Base-by-base conservation (phyloP, 2,113 vertebrate genomes). In the Onychorhynchus coronatus region DNA sequence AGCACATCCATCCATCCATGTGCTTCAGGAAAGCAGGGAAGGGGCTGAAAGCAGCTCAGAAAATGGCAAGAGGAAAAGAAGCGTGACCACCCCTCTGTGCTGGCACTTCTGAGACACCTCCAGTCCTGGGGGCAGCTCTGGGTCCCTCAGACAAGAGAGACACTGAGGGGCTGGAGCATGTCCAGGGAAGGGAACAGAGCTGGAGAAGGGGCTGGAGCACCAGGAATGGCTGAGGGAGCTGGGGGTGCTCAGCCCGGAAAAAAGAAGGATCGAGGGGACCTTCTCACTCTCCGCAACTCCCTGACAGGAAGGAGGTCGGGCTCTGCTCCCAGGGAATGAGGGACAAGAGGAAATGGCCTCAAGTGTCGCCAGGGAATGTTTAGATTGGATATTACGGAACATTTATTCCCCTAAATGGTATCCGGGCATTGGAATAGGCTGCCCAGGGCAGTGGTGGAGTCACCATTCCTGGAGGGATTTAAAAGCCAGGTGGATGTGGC, bases 281-380 rank as follows among this genome's bases (percentile, higher is more conserved):
- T 12, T 65, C 1, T 80, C 35, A 35, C 50, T 80, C 85, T 71
- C 58, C 61, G 63, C 58, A 88, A 7, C 8, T 58, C 76, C 42
- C 76, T 66, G 68, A 42, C 42, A 73, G 35, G 42, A 80, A 58
- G 20, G 30, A 16, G 7, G 1, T 42, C 3, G 0, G 47, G 50
- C 14, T 73, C 25, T 65, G 35, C 67, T 58, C 25, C 24, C 31
- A 33, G 59, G 31, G 25, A 65, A 37, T 14, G 65, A 50, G 31
- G 17, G 67, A 44, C 0, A 3, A 56, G 27, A 8, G 31, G 31
- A 0, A 42, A 37, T 0, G 0, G 42, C 50, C 22, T 89, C 27
- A 58, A 4, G 8, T 0, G 15, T 2, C 1, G 0, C 8, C 6
- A 31, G 3, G 11, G 6, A 9, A 58, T 17, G 5, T 35, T 56